phyloP scores from a whole-genome alignment of 2,888 invertebrate genomes.

The Opisthograptis luteolata region DNA sequence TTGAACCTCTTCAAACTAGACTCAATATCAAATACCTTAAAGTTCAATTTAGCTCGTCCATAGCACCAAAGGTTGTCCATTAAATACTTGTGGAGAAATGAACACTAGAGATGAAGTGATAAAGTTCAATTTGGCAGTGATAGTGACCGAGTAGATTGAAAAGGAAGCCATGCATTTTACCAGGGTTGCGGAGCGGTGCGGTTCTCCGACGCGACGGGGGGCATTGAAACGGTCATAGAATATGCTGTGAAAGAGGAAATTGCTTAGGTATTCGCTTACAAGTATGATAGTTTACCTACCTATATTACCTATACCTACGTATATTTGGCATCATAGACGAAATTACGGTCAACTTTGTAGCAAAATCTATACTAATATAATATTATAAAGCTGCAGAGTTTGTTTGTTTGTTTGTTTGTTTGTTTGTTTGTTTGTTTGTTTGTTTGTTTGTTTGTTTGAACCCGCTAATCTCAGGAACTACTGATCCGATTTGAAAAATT shows the following conservation, averaged over 20 bases:
- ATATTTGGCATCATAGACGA: too few relatives aligned
- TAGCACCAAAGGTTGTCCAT: neutral
- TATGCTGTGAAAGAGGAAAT: neutral
- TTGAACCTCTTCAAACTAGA: neutral
- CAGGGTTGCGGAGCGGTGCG: slow-evolving; percentile 1
- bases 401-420: too few relatives aligned
- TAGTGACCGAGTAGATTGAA: neutral
- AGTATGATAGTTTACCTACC: too few relatives aligned
- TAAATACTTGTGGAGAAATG: neutral
- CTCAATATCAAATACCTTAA: neutral
- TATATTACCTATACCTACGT: too few relatives aligned
- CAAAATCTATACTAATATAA: too few relatives aligned
- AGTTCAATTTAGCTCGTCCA: neutral
- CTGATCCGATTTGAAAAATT: too few relatives aligned
- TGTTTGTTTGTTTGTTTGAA: too few relatives aligned
- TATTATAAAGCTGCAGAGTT: too few relatives aligned
- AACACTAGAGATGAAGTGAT: neutral
- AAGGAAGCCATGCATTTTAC: neutral
- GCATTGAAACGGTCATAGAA: neutral
- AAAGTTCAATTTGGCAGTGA: neutral
- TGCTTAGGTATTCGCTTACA: too few relatives aligned
- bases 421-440: too few relatives aligned
- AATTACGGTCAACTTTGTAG: too few relatives aligned
- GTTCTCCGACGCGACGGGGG: neutral
- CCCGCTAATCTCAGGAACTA: too few relatives aligned